Conservation (phyloP, 1,140 invertebrate genomes). For the Achatina immaculata region DNA sequence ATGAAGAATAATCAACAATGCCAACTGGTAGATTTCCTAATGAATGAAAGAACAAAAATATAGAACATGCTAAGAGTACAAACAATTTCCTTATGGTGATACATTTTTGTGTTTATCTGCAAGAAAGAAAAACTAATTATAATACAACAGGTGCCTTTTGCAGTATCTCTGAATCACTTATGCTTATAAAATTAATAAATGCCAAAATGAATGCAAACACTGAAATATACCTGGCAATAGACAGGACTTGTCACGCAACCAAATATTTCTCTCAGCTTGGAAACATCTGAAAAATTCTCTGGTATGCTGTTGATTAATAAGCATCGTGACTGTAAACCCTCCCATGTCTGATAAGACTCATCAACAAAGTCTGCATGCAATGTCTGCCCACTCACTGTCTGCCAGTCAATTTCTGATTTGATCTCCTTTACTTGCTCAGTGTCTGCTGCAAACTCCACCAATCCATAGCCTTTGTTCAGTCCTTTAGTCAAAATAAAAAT, state of each 20-base stretch:
- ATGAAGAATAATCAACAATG: too few relatives aligned
- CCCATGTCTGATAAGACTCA: slow-evolving; percentile 65
- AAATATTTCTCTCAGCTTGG: slow-evolving; percentile 75
- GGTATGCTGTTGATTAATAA: slow-evolving; percentile 75
- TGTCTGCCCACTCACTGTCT: slow-evolving; percentile 65
- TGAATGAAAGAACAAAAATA: too few relatives aligned
- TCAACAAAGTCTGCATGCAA: slow-evolving; percentile 74
- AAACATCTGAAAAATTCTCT: slow-evolving; percentile 74
- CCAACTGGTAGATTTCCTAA: too few relatives aligned
- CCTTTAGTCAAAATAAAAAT: slow-evolving; percentile 51
- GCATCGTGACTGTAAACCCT: slow-evolving; percentile 75
- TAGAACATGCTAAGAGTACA: too few relatives aligned
- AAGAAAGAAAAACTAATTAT: too few relatives aligned
- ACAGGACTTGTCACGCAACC: slow-evolving; percentile 74
- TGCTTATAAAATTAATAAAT: too few relatives aligned
- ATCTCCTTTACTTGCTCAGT: slow-evolving; percentile 68
- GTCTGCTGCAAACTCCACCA: slow-evolving; percentile 75
- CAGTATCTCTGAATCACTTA: too few relatives aligned
- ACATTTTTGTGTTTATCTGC: too few relatives aligned
- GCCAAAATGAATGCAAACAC: too few relatives aligned
- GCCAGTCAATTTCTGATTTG: slow-evolving; percentile 73
- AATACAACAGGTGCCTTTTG: too few relatives aligned
- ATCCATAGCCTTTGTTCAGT: slow-evolving; percentile 76
- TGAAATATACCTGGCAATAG: slow-evolving; percentile 74
- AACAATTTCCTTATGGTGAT: too few relatives aligned